Conservation (phyloP, 2,113 vertebrate genomes). For the Suncus etruscus region DNA sequence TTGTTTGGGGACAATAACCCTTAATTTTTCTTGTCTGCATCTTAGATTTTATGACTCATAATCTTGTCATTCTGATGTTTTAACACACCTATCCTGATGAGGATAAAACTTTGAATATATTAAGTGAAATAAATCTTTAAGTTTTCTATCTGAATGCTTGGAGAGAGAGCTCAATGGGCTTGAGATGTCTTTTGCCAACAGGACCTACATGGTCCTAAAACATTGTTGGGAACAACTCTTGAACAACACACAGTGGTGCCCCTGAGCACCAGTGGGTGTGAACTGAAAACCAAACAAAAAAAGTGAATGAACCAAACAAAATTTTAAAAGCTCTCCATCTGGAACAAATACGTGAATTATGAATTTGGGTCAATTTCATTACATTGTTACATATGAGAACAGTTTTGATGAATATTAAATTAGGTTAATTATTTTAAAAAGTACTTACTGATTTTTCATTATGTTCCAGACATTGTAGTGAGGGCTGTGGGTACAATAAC, state of each 20-base stretch:
- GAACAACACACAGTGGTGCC: too few relatives aligned
- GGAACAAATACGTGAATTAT: constrained; percentile 28
- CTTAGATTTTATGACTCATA: background rate
- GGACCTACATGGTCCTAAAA: too few relatives aligned
- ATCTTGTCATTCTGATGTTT: background rate
- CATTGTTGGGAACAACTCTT: too few relatives aligned
- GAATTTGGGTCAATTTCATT: constrained; percentile 49
- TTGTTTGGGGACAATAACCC: too few relatives aligned
- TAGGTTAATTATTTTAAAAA: constrained; percentile 44
- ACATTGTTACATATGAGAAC: background rate
- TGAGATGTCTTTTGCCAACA: too few relatives aligned
- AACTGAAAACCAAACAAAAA: too few relatives aligned
- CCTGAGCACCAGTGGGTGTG: too few relatives aligned
- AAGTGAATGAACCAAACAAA: too few relatives aligned
- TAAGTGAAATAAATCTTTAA: constrained; percentile 19
- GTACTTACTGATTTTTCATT: background rate
- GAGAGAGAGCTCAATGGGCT: too few relatives aligned
- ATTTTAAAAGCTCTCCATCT: background rate
- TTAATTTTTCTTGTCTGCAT: too few relatives aligned
- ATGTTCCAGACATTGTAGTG: background rate
- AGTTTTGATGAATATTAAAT: constrained; percentile 14
- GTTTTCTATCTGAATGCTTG: background rate
- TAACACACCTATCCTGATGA: background rate
- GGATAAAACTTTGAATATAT: background rate
- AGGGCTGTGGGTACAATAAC: background rate